phyloP scores from a whole-genome alignment of 2,888 invertebrate genomes.

The Ditula angustiorana region DNA sequence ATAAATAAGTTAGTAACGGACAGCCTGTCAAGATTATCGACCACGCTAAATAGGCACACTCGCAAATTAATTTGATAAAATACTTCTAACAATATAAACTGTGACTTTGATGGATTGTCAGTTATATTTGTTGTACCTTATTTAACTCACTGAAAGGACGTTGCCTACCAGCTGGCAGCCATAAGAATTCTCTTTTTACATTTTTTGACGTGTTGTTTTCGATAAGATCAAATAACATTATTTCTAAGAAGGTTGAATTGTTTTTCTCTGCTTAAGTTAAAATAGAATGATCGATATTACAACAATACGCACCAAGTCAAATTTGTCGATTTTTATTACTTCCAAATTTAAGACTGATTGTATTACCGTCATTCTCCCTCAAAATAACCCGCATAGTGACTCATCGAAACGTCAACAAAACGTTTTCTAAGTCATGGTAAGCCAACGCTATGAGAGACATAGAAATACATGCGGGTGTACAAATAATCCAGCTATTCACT shows the following conservation, averaged over 20 bases:
- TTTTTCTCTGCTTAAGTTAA: background rate
- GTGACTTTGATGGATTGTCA: conserved; percentile 34
- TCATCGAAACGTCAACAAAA: conserved; percentile 64
- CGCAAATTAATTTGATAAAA: background rate
- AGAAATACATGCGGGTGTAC: conserved; percentile 38
- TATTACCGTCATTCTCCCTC: conserved; percentile 45
- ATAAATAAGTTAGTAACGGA: background rate
- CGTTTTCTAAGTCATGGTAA: conserved; percentile 51
- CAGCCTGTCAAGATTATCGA: conserved; percentile 20
- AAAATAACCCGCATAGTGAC: conserved; percentile 60
- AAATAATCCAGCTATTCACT: conserved; percentile 6
- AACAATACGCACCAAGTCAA: background rate
- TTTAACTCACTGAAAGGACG: background rate
- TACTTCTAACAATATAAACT: background rate
- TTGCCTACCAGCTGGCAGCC: conserved; percentile 2
- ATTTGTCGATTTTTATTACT: background rate
- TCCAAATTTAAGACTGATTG: conserved; percentile 21
- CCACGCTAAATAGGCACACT: background rate
- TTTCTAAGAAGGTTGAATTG: conserved; percentile 18
- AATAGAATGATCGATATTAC: background rate
- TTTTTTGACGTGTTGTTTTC: conserved; percentile 9
- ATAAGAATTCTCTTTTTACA: background rate
- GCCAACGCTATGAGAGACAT: conserved; percentile 51
- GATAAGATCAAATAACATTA: conserved; percentile 32
- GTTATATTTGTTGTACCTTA: background rate